Evolutionary conservation across 2,113 vertebrate species (phyloP).

Genomic region (Pelodiscus sinensis): DNA sequence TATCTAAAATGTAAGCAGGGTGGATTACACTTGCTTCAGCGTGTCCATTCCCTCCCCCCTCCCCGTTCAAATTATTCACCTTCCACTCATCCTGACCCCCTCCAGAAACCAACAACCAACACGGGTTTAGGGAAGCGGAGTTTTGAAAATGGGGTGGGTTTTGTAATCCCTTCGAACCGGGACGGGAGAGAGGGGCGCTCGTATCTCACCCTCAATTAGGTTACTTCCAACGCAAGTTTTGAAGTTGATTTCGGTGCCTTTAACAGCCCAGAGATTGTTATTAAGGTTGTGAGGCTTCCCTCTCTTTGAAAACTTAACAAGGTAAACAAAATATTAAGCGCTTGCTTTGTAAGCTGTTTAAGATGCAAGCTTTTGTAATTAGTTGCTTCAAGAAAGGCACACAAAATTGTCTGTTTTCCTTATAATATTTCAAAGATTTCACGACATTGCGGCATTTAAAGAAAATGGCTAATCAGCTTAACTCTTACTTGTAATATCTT

Average conservation of each 20-base stretch:
- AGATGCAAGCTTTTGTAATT: no score
- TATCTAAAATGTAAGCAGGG: constrained; percentile 57
- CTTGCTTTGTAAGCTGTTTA: no score
- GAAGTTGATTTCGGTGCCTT: background rate
- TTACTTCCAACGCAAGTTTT: background rate
- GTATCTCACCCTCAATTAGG: background rate
- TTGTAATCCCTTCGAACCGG: background rate
- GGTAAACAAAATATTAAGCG: background rate
- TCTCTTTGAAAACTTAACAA: background rate
- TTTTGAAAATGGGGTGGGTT: background rate
- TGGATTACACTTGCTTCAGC: constrained; percentile 60
- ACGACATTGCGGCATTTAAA: background rate
- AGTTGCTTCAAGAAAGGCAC: background rate
- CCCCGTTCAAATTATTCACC: background rate
- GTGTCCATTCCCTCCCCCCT: background rate
- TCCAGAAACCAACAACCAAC: background rate
- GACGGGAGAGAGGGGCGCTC: background rate
- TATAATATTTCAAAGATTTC: background rate
- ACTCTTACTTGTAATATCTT: background rate
- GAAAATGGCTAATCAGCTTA: background rate
- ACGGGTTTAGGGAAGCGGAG: background rate
- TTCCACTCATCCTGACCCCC: background rate
- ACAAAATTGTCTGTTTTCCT: background rate
- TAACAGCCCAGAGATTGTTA: accelerated
- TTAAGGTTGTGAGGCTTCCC: background rate